Percentiles rank a stretch among this genome's conserved stretches.
Evolutionary conservation across 2,888 invertebrate genomes (phyloP).

Genomic region (Agrotis ipsilon): DNA sequence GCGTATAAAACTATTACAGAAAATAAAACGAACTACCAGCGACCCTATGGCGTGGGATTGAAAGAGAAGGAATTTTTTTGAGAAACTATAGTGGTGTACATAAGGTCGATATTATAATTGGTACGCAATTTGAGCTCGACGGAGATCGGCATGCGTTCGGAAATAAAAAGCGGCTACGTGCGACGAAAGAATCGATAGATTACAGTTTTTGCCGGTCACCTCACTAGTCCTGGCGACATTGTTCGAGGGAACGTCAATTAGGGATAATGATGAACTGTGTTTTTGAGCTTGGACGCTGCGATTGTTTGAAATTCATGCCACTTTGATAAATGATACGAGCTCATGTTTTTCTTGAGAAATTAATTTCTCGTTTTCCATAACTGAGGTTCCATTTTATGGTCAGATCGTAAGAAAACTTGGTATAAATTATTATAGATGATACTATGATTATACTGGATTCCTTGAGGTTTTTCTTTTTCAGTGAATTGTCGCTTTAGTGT

Average conservation of each 20-base stretch:
- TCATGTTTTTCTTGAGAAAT: constrained; percentile 62
- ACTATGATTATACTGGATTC: constrained; percentile 59
- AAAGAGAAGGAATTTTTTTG: constrained; percentile 61
- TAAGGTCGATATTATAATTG: constrained; percentile 86
- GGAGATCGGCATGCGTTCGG: constrained; percentile 83
- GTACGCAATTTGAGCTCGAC: constrained; percentile 79
- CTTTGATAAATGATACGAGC: constrained; percentile 67
- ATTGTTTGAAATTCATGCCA: constrained; percentile 75
- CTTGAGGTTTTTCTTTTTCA: constrained; percentile 46
- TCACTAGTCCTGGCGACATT: constrained; percentile 84
- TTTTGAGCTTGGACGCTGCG: constrained; percentile 76
- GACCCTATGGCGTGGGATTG: constrained; percentile 65
- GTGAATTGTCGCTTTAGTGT: constrained; percentile 40
- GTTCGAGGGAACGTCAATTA: constrained; percentile 87
- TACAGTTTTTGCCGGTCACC: constrained; percentile 83
- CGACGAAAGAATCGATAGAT: constrained; percentile 87
- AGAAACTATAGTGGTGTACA: constrained; percentile 66
- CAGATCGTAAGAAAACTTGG: constrained; percentile 60
- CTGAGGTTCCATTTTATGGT: constrained; percentile 54
- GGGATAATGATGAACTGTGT: constrained; percentile 86
- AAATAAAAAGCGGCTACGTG: constrained; percentile 84
- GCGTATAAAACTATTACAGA: constrained; percentile 74
- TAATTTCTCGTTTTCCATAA: constrained; percentile 63
- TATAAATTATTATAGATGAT: constrained; percentile 53
- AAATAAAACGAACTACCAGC: constrained; percentile 66